These are phyloP conservation scores for Eristalinus aeneus DNA, from an alignment of 2,888 invertebrate species.

Conservation along the genomic window DNA sequence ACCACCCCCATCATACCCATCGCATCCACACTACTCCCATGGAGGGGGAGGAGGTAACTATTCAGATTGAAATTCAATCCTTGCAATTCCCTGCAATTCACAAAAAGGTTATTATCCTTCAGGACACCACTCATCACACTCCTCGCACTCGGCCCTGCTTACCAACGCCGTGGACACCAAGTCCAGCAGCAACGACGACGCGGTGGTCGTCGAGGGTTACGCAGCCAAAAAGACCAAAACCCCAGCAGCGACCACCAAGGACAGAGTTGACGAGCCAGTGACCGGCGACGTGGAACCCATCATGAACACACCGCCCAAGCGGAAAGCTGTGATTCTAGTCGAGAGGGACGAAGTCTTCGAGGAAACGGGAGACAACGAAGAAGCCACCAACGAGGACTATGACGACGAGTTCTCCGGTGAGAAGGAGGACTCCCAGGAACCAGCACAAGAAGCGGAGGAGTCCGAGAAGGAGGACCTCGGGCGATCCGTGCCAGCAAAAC, in stretches of 20 bases:
- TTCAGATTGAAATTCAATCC: background rate
- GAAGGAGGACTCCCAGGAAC: background rate
- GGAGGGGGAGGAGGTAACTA: background rate
- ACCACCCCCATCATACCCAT: background rate
- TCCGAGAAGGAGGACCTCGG: background rate
- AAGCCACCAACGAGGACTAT: background rate
- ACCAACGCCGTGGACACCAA: background rate
- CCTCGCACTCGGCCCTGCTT: background rate
- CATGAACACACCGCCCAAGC: background rate
- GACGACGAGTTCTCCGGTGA: background rate
- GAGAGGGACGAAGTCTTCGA: background rate
- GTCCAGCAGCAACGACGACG: background rate
- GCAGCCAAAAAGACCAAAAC: background rate
- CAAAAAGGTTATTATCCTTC: background rate
- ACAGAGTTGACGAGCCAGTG: background rate
- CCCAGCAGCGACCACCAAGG: background rate
- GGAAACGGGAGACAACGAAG: background rate
- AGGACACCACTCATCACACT: background rate
- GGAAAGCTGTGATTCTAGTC: background rate
- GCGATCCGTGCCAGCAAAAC: background rate
- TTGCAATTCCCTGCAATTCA: background rate
- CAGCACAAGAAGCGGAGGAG: background rate
- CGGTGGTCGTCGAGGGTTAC: background rate
- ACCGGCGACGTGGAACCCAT: background rate
- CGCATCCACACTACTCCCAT: background rate